These are phyloP conservation scores for Hiodon alosoides DNA, from an alignment of 2,113 vertebrate genomes.

Conservation along the genomic window DNA sequence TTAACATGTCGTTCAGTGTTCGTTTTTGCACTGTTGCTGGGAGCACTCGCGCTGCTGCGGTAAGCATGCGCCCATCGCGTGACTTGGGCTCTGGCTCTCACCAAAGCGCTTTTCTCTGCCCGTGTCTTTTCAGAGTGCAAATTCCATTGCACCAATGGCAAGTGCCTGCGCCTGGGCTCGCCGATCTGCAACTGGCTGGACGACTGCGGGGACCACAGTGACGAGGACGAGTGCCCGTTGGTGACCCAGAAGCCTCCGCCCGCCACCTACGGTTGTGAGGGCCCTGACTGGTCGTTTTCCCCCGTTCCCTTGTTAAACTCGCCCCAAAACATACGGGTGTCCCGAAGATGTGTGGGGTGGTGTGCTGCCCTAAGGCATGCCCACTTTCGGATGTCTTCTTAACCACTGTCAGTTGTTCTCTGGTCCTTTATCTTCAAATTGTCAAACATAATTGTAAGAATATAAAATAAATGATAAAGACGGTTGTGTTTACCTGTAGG, in stretches of 20 bases:
- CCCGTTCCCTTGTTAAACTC: constrained; percentile 7
- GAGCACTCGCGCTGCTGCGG: too few relatives aligned
- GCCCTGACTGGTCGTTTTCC: constrained; percentile 11
- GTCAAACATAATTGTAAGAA: constrained; percentile 8
- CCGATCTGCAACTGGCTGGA: constrained; percentile 77
- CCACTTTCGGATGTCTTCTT: too few relatives aligned
- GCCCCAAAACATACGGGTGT: not conserved
- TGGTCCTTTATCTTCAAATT: not conserved
- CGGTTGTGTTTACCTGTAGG: too few relatives aligned
- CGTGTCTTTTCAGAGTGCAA: constrained; percentile 70
- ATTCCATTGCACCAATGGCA: constrained; percentile 77
- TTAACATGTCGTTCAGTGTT: constrained; percentile 4
- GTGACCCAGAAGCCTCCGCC: constrained; percentile 74
- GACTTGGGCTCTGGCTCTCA: too few relatives aligned
- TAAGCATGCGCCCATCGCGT: too few relatives aligned
- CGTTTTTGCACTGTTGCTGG: constrained; percentile 4
- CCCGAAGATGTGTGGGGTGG: too few relatives aligned
- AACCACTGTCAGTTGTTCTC: too few relatives aligned
- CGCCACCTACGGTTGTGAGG: constrained; percentile 73
- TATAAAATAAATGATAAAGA: not conserved
- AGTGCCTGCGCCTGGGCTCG: constrained; percentile 73
- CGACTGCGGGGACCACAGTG: constrained; percentile 76
- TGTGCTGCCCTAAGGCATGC: too few relatives aligned
- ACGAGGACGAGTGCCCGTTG: too few relatives aligned
- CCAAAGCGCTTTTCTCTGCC: constrained; percentile 7